These are phyloP conservation scores for Chrysina gloriosa DNA, from an alignment of 2,888 invertebrate genomes.

Conservation along the genomic window DNA sequence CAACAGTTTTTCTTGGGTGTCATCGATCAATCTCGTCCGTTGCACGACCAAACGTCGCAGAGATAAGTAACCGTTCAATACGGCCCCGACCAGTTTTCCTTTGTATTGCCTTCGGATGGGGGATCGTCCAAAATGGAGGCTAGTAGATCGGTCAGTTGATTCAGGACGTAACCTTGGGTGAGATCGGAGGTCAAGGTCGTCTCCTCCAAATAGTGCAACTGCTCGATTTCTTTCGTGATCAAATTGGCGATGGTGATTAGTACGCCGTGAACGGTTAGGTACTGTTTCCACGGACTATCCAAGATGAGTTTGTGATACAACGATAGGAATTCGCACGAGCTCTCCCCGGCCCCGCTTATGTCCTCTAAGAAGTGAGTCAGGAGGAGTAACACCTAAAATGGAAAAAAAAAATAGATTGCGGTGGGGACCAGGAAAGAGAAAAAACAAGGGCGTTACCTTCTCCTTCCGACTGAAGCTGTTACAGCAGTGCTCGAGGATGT, in stretches of 20 bases:
- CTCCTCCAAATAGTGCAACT: constrained; percentile 89
- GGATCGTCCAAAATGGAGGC: constrained; percentile 89
- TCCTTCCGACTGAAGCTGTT: constrained; percentile 75
- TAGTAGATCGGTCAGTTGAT: constrained; percentile 75
- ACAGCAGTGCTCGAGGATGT: constrained; percentile 87
- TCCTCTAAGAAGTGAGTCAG: constrained; percentile 90
- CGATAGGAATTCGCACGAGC: constrained; percentile 89
- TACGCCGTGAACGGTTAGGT: constrained; percentile 88
- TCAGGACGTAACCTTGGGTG: constrained; percentile 91
- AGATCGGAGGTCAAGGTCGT: constrained; percentile 93
- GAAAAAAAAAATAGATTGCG: background rate
- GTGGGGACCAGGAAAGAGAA: background rate
- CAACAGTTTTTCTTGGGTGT: constrained; percentile 94
- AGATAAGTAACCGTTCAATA: constrained; percentile 93
- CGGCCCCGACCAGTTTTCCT: constrained; percentile 86
- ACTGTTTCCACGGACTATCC: constrained; percentile 93
- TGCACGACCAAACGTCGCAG: constrained; percentile 92
- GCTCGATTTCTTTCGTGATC: constrained; percentile 88
- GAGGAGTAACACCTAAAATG: constrained; percentile 78
- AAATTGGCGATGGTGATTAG: constrained; percentile 86
- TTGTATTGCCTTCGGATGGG: constrained; percentile 91
- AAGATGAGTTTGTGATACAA: constrained; percentile 88
- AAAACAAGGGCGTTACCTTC: constrained; percentile 67
- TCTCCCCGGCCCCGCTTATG: constrained; percentile 89
- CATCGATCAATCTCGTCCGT: constrained; percentile 93